These are phyloP conservation scores for Myzus persicae DNA, from an alignment of 1,140 invertebrate species.

Conservation along the genomic window DNA sequence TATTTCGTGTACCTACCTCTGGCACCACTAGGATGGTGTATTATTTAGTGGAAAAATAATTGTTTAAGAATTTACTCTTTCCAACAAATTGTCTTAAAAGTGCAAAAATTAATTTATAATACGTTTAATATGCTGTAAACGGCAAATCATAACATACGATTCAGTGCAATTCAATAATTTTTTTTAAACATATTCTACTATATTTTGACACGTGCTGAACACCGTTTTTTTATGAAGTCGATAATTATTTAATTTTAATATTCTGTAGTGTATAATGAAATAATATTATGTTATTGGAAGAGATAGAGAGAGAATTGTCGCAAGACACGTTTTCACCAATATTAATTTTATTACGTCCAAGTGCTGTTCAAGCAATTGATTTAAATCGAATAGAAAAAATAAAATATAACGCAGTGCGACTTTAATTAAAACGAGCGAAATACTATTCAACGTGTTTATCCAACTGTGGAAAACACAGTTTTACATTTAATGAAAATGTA, in stretches of 20 bases:
- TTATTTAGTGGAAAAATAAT: not conserved
- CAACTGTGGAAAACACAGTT: not conserved
- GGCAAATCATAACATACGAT: not conserved
- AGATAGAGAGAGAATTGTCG: not conserved
- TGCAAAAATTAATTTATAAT: not conserved
- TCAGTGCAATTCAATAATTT: not conserved
- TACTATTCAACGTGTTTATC: not conserved
- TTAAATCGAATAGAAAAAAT: conserved; percentile 16
- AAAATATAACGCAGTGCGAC: not conserved
- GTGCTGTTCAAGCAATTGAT: not conserved
- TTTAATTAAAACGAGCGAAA: conserved; percentile 35
- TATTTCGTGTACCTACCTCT: not conserved
- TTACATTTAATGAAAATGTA: conserved; percentile 20
- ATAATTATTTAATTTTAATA: not conserved
- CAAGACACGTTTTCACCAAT: not conserved
- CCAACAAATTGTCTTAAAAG: not conserved
- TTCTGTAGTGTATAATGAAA: not conserved
- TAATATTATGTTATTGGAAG: not conserved
- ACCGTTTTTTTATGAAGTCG: not conserved
- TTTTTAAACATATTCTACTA: not conserved
- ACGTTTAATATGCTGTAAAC: not conserved
- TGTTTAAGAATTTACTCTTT: not conserved
- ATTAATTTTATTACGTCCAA: not conserved
- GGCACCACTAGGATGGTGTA: not conserved
- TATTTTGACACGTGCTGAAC: not conserved